Percentiles rank a stretch among this genome's conserved stretches.
Evolutionary conservation across 2,888 invertebrate species (phyloP).

Genomic region (Acronicta psi): DNA sequence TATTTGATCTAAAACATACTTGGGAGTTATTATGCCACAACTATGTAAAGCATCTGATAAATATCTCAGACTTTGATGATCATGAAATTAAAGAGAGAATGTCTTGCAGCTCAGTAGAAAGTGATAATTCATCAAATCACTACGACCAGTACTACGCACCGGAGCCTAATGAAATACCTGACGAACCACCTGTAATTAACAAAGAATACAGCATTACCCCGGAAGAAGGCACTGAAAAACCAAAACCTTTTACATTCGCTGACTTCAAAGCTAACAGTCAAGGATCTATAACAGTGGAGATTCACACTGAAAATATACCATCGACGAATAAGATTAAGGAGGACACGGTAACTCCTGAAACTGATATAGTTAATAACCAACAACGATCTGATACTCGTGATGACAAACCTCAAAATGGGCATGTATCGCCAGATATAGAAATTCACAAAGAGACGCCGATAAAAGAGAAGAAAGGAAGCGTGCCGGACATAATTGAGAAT

Average conservation of each 20-base stretch:
- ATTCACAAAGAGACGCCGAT: constrained; percentile 39
- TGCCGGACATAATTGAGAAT: constrained; percentile 70
- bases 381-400: constrained; percentile 32
- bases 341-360: constrained; percentile 38
- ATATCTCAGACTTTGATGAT: constrained; percentile 80
- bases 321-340: constrained; percentile 35
- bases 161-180: constrained; percentile 52
- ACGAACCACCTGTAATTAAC: constrained; percentile 50
- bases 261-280: constrained; percentile 86
- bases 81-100: constrained; percentile 74
- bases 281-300: constrained; percentile 60
- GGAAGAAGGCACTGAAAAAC: constrained; percentile 62
- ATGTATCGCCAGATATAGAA: constrained; percentile 41
- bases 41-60: constrained; percentile 85
- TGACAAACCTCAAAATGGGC: constrained; percentile 26
- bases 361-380: constrained; percentile 27
- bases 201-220: constrained; percentile 41
- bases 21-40: constrained; percentile 90
- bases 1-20: constrained; percentile 90
- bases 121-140: constrained; percentile 79
- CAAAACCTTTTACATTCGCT: constrained; percentile 87
- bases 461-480: constrained; percentile 73
- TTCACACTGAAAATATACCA: constrained; percentile 53
- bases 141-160: constrained; percentile 78
- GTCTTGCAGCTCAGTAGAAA: constrained; percentile 79